Evolutionary conservation across 2,888 invertebrate genomes (phyloP).

Genomic region (Eupithecia subumbrata): DNA sequence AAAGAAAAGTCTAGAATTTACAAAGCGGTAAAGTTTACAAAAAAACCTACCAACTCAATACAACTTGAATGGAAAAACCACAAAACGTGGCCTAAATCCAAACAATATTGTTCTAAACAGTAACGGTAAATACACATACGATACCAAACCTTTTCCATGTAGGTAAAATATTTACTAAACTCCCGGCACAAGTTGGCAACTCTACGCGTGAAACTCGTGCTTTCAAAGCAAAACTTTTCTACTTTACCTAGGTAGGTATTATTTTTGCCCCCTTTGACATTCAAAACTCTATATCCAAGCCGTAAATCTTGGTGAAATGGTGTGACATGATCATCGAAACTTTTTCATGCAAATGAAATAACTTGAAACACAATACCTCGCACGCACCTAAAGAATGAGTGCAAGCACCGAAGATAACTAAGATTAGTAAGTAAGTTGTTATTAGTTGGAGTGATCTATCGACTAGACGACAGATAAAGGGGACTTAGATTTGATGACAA

Average conservation of each 20-base stretch:
- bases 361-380: conserved; percentile 43
- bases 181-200: conserved; percentile 25
- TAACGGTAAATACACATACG: not conserved
- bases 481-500: not conserved
- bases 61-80: conserved; percentile 4
- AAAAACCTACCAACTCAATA: not conserved
- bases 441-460: conserved; percentile 2
- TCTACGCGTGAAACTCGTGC: conserved; percentile 5
- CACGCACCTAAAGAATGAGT: not conserved
- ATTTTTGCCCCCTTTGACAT: not conserved
- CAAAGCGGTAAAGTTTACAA: not conserved
- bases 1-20: not conserved
- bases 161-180: conserved; percentile 26
- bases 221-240: not conserved
- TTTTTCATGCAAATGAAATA: not conserved
- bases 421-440: not conserved
- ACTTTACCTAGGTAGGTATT: not conserved
- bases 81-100: conserved; percentile 36
- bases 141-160: conserved; percentile 26
- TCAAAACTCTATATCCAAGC: not conserved
- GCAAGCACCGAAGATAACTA: conserved; percentile 1
- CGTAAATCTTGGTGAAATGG: not conserved
- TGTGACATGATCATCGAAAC: not conserved
- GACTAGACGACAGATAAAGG: not conserved
- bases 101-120: conserved; percentile 19